phyloP scores from a whole-genome alignment of 2,113 vertebrate species.

The Castor canadensis region DNA sequence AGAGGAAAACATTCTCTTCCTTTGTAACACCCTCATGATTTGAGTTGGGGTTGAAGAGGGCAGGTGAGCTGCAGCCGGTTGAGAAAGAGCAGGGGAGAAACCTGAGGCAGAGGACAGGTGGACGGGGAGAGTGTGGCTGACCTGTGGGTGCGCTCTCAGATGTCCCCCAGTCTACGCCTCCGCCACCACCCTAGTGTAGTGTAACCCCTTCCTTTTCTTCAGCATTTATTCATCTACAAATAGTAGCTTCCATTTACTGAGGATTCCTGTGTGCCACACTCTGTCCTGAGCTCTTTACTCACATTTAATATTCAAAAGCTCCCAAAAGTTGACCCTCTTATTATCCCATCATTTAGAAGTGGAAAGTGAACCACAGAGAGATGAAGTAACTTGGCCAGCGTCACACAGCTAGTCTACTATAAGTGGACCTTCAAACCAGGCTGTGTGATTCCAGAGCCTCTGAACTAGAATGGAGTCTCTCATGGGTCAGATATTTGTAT shows the following conservation, averaged over 20 bases:
- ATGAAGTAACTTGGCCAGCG: not conserved
- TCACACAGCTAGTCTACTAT: too few species aligned
- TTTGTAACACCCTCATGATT: not conserved
- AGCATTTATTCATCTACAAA: not conserved
- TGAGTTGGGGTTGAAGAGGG: not conserved
- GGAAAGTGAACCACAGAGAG: not conserved
- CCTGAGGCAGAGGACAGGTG: not conserved
- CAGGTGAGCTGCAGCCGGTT: not conserved
- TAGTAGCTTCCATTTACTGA: not conserved
- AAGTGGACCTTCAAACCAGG: accelerated
- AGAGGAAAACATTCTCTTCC: not conserved
- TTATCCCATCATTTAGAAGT: not conserved
- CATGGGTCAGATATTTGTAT: accelerated
- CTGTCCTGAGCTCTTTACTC: not conserved
- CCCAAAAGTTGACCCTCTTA: not conserved
- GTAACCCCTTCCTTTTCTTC: not conserved
- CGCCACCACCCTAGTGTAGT: too few species aligned
- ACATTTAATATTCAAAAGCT: not conserved
- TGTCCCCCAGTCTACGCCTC: too few species aligned
- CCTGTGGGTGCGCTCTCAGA: not conserved
- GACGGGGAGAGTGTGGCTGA: not conserved
- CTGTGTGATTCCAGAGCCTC: not conserved
- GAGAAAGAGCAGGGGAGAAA: not conserved
- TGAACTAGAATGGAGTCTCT: not conserved
- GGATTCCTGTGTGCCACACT: not conserved